Base-by-base conservation (phyloP, 1,140 invertebrate species). In the Zaprionus camerounensis region DNA sequence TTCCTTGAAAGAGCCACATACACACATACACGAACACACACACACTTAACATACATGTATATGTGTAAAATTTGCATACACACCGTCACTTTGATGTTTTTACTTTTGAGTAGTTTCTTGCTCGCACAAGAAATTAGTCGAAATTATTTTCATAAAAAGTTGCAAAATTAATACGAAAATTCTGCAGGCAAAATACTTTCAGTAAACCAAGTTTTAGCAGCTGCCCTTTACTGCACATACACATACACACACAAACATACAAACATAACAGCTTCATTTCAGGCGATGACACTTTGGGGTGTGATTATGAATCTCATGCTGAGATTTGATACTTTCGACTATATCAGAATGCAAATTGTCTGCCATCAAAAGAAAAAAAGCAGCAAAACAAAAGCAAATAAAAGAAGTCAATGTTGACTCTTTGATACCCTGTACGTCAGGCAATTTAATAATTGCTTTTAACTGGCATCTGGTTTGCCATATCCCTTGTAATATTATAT, bases 281-380 rank as follows among this genome's bases (percentile, higher is more conserved):
- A 49, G 49, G 72, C 80, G 71, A 90, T 78, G 82, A 70, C 81
- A 85, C 85, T 80, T 90, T 66, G 58, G 86, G 86, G 85, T 83
- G 82, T 85, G 85, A 90, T 90, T 90, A 80, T 72, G 79, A 81
- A 82, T 90, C 79, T 74, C 66, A 70, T 71, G 81, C 78, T 64
- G 67, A 85, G 85, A 88, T 88, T 88, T 90, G 84, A 75, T 77
- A 73, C 57, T 84, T 73, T 71, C 31, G 70, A 78, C 70, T 72
- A 71, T 77, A 77, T 68, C 61, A 67, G 70, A 76, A 83, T 87
- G 83, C 83, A 86, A 86, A 86, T 82, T 64, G 63, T 51, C n/a
- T 44, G 61, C 64, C 78, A 71, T 66, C 13, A 59, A 61, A 44
- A 70, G 24, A 76, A 26, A 26, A 26, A 26, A 26, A 26, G 24